Conservation (phyloP, 2,888 invertebrate genomes). For the Malthinus flaveolus region DNA sequence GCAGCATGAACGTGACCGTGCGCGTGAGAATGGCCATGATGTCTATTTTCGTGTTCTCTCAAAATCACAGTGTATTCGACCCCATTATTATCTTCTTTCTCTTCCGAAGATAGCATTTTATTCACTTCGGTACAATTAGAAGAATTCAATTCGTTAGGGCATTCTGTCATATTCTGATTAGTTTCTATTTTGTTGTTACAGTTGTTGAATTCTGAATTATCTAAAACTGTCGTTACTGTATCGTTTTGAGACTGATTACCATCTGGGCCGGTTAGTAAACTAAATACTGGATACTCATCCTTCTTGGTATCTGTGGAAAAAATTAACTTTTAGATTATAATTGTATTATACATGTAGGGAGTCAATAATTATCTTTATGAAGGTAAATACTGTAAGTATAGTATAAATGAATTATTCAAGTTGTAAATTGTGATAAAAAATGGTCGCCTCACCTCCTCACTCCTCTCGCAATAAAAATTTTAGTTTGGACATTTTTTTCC, state of each 20-base stretch:
- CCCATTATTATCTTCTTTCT: conserved; percentile 55
- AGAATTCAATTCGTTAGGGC: conserved; percentile 43
- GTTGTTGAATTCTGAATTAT: conserved; percentile 43
- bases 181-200: conserved; percentile 43
- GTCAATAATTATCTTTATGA: too few species aligned
- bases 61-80: conserved; percentile 74
- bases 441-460: too few species aligned
- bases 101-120: conserved; percentile 45
- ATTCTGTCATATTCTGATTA: conserved; percentile 46
- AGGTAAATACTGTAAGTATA: too few species aligned
- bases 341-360: too few species aligned
- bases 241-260: conserved; percentile 42
- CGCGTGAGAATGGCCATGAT: conserved; percentile 86
- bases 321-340: too few species aligned
- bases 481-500: too few species aligned
- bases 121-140: conserved; percentile 49
- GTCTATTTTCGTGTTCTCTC: conserved; percentile 72
- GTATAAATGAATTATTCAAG: too few species aligned
- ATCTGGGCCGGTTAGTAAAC: conserved; percentile 30
- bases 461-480: too few species aligned
- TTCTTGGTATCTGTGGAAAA: conserved; percentile 9
- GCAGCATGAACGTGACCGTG: conserved; percentile 88
- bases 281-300: conserved; percentile 31
- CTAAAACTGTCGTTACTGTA: conserved; percentile 46
- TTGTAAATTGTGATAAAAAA: too few species aligned